phyloP scores from a whole-genome alignment of 2,888 invertebrate genomes.

The Drosophila austrosaltans region DNA sequence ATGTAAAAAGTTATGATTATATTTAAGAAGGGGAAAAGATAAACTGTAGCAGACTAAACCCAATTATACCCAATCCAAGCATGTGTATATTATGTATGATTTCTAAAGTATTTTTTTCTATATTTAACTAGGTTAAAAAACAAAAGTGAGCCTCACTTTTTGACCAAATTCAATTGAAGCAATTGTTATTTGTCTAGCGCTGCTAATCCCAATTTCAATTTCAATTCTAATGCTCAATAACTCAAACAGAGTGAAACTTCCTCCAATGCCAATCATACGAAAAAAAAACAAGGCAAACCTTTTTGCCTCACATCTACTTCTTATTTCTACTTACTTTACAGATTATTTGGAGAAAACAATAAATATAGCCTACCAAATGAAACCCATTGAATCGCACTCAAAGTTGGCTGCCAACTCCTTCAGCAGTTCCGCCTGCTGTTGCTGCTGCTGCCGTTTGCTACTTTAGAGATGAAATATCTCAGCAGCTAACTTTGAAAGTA shows the following conservation, averaged over 20 bases:
- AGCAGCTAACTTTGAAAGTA: no score
- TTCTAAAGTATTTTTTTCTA: no score
- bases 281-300: constrained; percentile 13
- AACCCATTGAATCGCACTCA: constrained; percentile 10
- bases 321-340: constrained; percentile 24
- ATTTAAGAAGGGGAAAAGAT: no score
- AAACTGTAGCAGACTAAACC: no score
- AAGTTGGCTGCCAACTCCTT: constrained; percentile 5
- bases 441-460: neutral
- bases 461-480: neutral
- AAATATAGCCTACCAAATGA: constrained; percentile 38
- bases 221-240: constrained; percentile 24
- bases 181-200: constrained; percentile 5
- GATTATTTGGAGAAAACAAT: constrained; percentile 50
- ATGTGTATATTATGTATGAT: no score
- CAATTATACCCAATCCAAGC: no score
- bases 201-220: constrained; percentile 21
- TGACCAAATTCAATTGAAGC: no score
- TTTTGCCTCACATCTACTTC: neutral
- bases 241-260: constrained; percentile 31
- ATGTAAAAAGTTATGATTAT: no score
- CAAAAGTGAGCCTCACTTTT: no score
- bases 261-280: constrained; percentile 46
- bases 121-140: no score
- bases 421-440: neutral